phyloP scores from a whole-genome alignment of 2,113 vertebrate genomes.

The Eudorcas thomsonii region DNA sequence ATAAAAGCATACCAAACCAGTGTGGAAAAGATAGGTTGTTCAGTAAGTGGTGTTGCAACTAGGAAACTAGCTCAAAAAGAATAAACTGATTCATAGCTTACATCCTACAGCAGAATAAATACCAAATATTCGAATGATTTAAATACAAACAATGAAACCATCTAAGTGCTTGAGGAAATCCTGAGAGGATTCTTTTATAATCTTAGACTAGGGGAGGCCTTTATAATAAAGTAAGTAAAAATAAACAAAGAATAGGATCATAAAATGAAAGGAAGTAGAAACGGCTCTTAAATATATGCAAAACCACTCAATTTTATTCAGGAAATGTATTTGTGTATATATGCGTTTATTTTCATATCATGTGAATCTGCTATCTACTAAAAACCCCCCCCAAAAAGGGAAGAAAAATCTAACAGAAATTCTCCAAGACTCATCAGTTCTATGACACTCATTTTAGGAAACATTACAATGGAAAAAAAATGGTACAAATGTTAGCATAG shows the following conservation, averaged over 20 bases:
- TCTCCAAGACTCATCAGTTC: neutral
- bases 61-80: neutral
- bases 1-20: neutral
- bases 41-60: neutral
- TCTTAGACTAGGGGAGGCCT: neutral
- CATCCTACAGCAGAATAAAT: neutral
- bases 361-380: neutral
- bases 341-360: neutral
- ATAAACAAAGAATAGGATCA: neutral
- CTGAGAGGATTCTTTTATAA: neutral
- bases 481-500: neutral
- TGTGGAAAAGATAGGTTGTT: neutral
- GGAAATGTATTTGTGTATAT: neutral
- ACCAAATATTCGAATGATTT: neutral
- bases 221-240: neutral
- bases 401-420: neutral
- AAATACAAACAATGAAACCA: neutral
- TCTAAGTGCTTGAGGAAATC: neutral
- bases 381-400: neutral
- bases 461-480: neutral
- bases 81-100: neutral
- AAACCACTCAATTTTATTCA: neutral
- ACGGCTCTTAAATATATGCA: neutral
- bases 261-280: neutral
- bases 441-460: neutral